These are phyloP conservation scores for Albula goreensis DNA, from an alignment of 2,113 vertebrate species.

Conservation along the genomic window DNA sequence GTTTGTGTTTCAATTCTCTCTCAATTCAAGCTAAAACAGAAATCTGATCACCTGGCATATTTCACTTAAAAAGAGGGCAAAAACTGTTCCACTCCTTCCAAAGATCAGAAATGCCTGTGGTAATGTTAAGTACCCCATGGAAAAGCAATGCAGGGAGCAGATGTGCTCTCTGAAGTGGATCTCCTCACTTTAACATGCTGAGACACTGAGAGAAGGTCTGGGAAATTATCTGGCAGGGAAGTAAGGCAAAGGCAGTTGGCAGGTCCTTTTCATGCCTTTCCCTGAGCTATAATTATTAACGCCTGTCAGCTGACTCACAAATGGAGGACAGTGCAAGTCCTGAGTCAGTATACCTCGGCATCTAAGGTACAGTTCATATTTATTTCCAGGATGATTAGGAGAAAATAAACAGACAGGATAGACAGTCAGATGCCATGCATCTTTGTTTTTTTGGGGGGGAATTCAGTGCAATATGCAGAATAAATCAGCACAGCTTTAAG, in stretches of 20 bases:
- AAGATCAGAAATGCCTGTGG: background rate
- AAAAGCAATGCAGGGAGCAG: background rate
- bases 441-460: too few species aligned
- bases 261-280: background rate
- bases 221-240: background rate
- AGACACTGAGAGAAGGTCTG: slow-evolving; percentile 5
- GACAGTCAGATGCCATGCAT: too few species aligned
- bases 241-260: background rate
- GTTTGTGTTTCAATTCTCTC: too few species aligned
- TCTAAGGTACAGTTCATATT: too few species aligned
- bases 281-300: background rate
- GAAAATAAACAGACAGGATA: too few species aligned
- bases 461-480: too few species aligned
- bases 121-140: background rate
- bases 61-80: background rate
- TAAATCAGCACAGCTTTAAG: background rate
- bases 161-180: background rate
- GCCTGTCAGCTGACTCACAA: background rate
- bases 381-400: background rate
- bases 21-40: too few species aligned
- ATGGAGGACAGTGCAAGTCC: background rate
- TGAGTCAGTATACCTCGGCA: background rate
- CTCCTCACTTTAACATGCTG: background rate
- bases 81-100: background rate
- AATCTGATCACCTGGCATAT: too few species aligned